Evolutionary conservation across 2,888 invertebrate genomes (phyloP).

Genomic region (Gasteruption jaculator): DNA sequence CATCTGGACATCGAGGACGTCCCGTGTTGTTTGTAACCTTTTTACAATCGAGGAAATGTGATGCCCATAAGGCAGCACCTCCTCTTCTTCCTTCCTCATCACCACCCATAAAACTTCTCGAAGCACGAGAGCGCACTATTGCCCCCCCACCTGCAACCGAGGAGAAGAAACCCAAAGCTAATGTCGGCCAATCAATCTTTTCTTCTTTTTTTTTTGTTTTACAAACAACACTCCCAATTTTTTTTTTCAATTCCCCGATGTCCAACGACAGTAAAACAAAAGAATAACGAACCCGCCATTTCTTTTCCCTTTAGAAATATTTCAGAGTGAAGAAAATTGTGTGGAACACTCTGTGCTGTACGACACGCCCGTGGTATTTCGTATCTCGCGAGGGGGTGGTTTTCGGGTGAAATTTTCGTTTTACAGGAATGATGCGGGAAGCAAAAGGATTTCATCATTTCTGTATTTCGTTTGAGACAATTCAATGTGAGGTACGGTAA

Average conservation of each 20-base stretch:
- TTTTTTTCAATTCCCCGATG: conserved; percentile 15
- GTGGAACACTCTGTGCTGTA: no score
- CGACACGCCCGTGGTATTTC: no score
- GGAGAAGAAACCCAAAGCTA: conserved; percentile 51
- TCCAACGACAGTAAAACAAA: conserved; percentile 23
- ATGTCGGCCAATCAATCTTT: conserved; percentile 41
- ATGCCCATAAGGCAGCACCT: conserved; percentile 40
- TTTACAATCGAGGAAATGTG: conserved; percentile 48
- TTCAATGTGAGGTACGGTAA: no score
- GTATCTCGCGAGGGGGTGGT: no score
- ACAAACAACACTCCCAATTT: conserved; percentile 35
- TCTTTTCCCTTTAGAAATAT: no score
- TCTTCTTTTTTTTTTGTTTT: no score
- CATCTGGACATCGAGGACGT: conserved; percentile 38
- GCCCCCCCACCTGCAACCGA: conserved; percentile 51
- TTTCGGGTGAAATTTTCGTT: no score
- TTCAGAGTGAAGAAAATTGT: no score
- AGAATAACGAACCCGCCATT: conserved; percentile 25
- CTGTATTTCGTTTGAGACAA: no score
- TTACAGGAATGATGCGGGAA: no score
- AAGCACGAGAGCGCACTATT: conserved; percentile 41
- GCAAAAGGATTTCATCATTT: no score
- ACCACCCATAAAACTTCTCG: conserved; percentile 10
- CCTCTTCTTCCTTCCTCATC: conserved; percentile 14
- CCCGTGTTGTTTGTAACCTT: conserved; percentile 38